A percentile compares a stretch with the other conserved stretches of the same genome.
phyloP scores from a whole-genome alignment of 1,140 invertebrate genomes.

The Drosophila pectinifera region DNA sequence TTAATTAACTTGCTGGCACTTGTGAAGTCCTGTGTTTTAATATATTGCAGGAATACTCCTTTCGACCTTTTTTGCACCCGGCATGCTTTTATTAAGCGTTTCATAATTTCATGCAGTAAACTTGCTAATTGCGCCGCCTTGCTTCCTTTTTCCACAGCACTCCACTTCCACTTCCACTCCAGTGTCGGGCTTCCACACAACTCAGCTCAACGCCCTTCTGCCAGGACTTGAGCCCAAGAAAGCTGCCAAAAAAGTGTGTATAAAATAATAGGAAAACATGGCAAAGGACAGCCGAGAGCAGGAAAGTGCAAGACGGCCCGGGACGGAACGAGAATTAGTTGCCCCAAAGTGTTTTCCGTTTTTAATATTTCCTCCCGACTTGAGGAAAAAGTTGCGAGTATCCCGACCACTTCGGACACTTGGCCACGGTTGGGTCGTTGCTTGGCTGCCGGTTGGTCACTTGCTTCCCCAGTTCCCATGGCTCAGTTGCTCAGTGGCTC shows the following conservation, averaged over 20 bases:
- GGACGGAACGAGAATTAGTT: constrained; percentile 66
- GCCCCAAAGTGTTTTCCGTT: constrained; percentile 80
- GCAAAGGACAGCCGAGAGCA: constrained; percentile 37
- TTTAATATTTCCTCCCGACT: constrained; percentile 75
- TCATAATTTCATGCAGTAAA: constrained; percentile 83
- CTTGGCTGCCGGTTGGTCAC: constrained; percentile 44
- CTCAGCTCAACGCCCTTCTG: constrained; percentile 45
- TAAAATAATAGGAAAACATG: constrained; percentile 53
- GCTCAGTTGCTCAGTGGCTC: constrained; percentile 26
- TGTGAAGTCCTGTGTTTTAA: constrained; percentile 46
- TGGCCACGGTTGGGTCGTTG: constrained; percentile 52
- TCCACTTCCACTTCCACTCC: constrained; percentile 30
- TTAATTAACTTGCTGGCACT: constrained; percentile 75
- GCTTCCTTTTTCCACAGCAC: constrained; percentile 69
- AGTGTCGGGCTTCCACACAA: constrained; percentile 19
- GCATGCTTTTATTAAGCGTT: constrained; percentile 73
- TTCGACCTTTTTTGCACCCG: constrained; percentile 15
- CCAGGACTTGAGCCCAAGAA: constrained; percentile 56
- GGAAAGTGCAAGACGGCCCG: constrained; percentile 13
- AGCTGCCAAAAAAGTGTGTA: constrained; percentile 68
- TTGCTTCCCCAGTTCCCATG: constrained; percentile 32
- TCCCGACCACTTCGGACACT: constrained; percentile 57
- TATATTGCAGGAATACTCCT: constrained; percentile 46
- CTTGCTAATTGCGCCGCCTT: constrained; percentile 76
- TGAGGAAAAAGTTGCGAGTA: constrained; percentile 54